Evolutionary conservation across 2,888 invertebrate species (phyloP).

Genomic region (Escarpia spicata): DNA sequence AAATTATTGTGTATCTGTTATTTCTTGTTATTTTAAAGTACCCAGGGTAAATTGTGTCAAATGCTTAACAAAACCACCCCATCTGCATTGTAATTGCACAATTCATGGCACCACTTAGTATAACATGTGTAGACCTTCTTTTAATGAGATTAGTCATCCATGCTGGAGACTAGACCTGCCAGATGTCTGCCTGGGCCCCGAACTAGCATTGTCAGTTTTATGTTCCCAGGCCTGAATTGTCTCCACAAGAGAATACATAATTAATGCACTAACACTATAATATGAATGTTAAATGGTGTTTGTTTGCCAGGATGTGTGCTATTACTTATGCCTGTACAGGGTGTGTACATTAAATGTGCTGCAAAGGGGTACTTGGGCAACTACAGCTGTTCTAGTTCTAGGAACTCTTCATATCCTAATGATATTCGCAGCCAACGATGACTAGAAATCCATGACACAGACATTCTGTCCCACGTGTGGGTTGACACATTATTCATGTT

Average conservation of each 20-base stretch:
- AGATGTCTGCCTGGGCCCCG: background rate
- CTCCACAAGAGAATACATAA: background rate
- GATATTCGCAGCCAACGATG: background rate
- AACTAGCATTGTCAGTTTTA: background rate
- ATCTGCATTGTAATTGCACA: background rate
- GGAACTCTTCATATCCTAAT: background rate
- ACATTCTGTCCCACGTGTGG: background rate
- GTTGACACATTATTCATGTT: conserved; percentile 8
- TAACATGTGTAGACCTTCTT: background rate
- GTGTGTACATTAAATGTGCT: background rate
- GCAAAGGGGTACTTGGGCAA: background rate
- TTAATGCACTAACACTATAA: background rate
- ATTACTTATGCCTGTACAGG: background rate
- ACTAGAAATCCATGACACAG: background rate
- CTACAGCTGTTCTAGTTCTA: background rate
- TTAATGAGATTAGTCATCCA: background rate
- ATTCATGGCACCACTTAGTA: background rate
- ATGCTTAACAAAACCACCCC: background rate
- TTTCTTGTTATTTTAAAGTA: background rate
- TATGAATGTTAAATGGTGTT: background rate
- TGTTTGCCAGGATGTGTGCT: background rate
- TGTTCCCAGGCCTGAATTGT: conserved; percentile 9
- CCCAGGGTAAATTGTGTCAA: background rate
- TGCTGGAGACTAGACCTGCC: conserved; percentile 4
- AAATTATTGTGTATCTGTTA: background rate